Conservation (phyloP, 2,888 invertebrate species). For the Petrolisthes cinctipes region DNA sequence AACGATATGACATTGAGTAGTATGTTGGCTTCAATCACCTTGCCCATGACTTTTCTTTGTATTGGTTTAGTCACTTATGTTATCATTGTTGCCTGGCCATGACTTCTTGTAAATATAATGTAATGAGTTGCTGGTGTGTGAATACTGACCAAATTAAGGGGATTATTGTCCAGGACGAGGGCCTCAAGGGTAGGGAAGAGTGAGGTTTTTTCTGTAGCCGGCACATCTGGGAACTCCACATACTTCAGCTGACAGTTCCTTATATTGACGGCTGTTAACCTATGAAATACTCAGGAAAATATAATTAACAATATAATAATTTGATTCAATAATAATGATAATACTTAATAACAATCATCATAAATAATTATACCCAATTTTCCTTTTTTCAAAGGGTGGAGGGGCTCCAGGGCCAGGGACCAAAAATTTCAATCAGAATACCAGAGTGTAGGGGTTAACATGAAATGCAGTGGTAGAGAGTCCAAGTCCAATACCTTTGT, state of each 20-base stretch:
- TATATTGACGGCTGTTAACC: conserved; percentile 50
- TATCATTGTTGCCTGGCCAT: background rate
- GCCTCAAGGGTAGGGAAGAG: conserved; percentile 50
- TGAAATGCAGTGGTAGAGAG: background rate
- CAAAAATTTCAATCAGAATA: no score
- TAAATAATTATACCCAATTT: no score
- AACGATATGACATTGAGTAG: no score
- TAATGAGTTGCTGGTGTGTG: background rate
- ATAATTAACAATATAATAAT: conserved; percentile 8
- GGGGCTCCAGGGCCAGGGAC: background rate
- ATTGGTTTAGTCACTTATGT: background rate
- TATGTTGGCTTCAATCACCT: no score
- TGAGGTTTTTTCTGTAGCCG: conserved; percentile 41
- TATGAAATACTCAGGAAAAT: conserved; percentile 13
- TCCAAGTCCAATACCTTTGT: conserved; percentile 39
- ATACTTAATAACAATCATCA: background rate
- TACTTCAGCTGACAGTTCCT: conserved; percentile 49
- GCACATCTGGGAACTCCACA: conserved; percentile 35
- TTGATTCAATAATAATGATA: background rate
- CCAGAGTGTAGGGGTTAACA: no score
- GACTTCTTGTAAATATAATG: background rate
- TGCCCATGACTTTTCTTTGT: no score
- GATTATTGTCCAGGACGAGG: conserved; percentile 56
- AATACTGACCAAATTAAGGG: conserved; percentile 51
- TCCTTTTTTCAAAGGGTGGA: background rate